These are phyloP conservation scores for Cephus pygmeus DNA, from an alignment of 2,888 invertebrate species.

Conservation along the genomic window DNA sequence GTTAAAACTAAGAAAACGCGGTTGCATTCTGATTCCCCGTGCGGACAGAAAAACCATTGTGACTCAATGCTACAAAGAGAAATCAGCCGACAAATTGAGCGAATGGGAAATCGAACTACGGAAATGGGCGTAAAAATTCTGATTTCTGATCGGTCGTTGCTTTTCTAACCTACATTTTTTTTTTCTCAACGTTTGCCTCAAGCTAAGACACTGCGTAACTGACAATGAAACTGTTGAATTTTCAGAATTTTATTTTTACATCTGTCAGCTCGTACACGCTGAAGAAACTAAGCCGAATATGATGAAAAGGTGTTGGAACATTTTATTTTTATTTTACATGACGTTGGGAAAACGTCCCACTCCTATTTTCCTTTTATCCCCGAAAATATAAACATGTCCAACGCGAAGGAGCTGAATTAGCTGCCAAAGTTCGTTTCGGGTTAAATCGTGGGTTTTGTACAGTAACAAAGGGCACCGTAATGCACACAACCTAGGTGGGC, in stretches of 20 bases:
- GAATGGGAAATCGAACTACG: slow-evolving; percentile 15
- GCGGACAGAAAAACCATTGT: slow-evolving; percentile 32
- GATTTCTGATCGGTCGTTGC: slow-evolving; percentile 12
- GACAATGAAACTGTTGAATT: neutral
- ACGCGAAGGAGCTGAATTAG: neutral
- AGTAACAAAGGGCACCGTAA: slow-evolving; percentile 1
- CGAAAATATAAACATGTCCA: neutral
- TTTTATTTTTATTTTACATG: neutral
- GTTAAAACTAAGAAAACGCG: slow-evolving; percentile 29
- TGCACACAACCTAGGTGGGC: slow-evolving; percentile 20
- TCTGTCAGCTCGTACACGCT: neutral
- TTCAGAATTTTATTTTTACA: neutral
- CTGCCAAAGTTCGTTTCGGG: neutral
- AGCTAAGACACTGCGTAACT: neutral
- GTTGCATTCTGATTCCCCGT: slow-evolving; percentile 32
- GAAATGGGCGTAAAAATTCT: slow-evolving; percentile 14
- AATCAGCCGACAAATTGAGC: slow-evolving; percentile 37
- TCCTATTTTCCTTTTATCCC: neutral
- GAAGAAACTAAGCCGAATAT: neutral
- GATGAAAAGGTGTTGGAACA: neutral
- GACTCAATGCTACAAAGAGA: slow-evolving; percentile 43
- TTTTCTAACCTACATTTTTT: slow-evolving; percentile 6
- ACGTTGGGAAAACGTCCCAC: neutral
- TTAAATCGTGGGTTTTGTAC: neutral
- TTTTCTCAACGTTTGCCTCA: neutral